A percentile compares a stretch with the other conserved stretches of the same genome.
Evolutionary conservation across 2,888 invertebrate genomes (phyloP).

Genomic region (Andrena bucephala): DNA sequence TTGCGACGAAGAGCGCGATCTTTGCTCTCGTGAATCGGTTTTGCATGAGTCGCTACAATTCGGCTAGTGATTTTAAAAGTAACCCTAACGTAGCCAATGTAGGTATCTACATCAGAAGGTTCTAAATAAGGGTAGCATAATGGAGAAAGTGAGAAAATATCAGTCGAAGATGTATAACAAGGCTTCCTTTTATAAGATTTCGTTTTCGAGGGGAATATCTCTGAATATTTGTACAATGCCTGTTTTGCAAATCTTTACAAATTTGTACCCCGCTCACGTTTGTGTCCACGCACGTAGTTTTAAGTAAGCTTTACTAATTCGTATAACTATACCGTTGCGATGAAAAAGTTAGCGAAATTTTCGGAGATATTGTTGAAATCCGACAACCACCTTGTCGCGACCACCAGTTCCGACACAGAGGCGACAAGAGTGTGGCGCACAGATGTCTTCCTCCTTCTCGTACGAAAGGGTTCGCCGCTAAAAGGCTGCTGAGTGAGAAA

Average conservation of each 20-base stretch:
- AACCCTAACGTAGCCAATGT: background rate
- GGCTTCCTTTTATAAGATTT: too few species aligned
- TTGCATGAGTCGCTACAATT: conserved; percentile 25
- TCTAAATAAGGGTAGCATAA: too few species aligned
- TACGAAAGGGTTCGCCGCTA: conserved; percentile 55
- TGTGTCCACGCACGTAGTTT: too few species aligned
- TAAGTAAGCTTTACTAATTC: too few species aligned
- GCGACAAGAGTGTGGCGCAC: conserved; percentile 54
- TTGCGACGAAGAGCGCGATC: conserved; percentile 50
- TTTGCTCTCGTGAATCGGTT: conserved; percentile 56
- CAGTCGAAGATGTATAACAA: too few species aligned
- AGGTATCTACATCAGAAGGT: background rate
- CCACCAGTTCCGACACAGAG: conserved; percentile 1
- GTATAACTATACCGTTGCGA: too few species aligned
- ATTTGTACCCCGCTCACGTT: too few species aligned
- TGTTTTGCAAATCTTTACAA: too few species aligned
- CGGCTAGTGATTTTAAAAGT: background rate
- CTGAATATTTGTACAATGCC: too few species aligned
- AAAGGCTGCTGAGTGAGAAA: conserved; percentile 40
- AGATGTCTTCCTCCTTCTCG: conserved; percentile 53
- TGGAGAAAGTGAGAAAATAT: too few species aligned
- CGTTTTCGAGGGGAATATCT: too few species aligned
- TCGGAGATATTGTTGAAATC: background rate
- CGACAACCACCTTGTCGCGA: background rate
- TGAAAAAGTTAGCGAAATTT: too few species aligned